phyloP scores from a whole-genome alignment of 2,797 vertebrate genomes.

The Clarias platycephalus region DNA sequence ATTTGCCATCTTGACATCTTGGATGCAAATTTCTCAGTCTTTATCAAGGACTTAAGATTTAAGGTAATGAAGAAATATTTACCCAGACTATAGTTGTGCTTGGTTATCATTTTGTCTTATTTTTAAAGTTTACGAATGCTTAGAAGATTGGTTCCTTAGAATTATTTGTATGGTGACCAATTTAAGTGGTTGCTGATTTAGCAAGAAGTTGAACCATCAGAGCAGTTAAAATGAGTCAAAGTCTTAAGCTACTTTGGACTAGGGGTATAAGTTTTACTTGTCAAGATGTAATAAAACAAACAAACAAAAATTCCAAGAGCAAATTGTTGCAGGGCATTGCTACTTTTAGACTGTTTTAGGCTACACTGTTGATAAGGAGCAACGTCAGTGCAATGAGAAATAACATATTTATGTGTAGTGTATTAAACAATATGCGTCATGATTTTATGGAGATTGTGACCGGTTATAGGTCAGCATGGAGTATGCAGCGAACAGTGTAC shows the following conservation, averaged over 20 bases:
- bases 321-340: background rate
- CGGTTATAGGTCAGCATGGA: no score
- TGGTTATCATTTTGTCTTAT: background rate
- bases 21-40: background rate
- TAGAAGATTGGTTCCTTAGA: background rate
- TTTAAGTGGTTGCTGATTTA: background rate
- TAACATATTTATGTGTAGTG: background rate
- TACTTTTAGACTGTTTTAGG: background rate
- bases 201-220: no score
- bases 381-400: background rate
- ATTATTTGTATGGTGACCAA: background rate
- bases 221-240: background rate
- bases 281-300: background rate
- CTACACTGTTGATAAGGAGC: background rate
- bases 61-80: background rate
- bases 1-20: background rate
- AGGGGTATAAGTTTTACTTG: background rate
- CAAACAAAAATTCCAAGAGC: no score
- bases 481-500: no score
- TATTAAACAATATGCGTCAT: no score
- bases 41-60: background rate
- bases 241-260: background rate
- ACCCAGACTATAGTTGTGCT: background rate
- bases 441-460: background rate
- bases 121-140: background rate